These are phyloP conservation scores for Ctenopoma kingsleyae DNA, from an alignment of 2,797 vertebrate species.

Conservation along the genomic window DNA sequence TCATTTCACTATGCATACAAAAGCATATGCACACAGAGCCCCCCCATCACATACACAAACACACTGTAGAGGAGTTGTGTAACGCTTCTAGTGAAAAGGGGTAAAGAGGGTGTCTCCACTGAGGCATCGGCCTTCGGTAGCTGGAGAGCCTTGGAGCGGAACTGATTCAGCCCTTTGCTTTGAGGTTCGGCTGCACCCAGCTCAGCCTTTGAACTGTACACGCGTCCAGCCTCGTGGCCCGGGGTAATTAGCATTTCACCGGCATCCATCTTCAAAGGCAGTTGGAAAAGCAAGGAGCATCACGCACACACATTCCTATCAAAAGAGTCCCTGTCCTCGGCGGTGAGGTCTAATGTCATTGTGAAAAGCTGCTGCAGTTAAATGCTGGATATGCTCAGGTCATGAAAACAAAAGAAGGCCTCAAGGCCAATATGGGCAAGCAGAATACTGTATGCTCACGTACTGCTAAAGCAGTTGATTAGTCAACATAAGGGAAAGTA, in stretches of 20 bases:
- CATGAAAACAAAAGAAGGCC: constrained; percentile 20
- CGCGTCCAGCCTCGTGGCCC: constrained; percentile 63
- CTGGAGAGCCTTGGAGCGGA: constrained; percentile 66
- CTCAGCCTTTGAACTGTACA: constrained; percentile 76
- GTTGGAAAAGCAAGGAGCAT: constrained; percentile 56
- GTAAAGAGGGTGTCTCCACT: constrained; percentile 48
- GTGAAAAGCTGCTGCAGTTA: constrained; percentile 62
- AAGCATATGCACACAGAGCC: constrained; percentile 41
- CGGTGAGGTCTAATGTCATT: constrained; percentile 60
- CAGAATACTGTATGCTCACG: background rate
- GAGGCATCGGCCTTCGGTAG: constrained; percentile 61
- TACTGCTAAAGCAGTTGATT: constrained; percentile 2
- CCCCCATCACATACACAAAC: constrained; percentile 26
- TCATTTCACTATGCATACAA: constrained; percentile 40
- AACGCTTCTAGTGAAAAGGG: constrained; percentile 41
- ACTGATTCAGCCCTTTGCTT: constrained; percentile 72
- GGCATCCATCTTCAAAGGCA: constrained; percentile 78
- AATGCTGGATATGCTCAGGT: constrained; percentile 32
- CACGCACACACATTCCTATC: constrained; percentile 55
- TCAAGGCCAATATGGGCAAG: constrained; percentile 26
- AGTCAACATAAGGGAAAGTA: background rate
- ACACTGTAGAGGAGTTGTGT: constrained; percentile 34
- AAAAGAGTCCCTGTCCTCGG: constrained; percentile 62
- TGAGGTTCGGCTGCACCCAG: constrained; percentile 67
- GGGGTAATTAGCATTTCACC: constrained; percentile 78